A percentile compares a stretch with the other conserved stretches of the same genome.
Evolutionary conservation across 1,140 invertebrate genomes (phyloP).

Genomic region (Caenorhabditis tropicalis): DNA sequence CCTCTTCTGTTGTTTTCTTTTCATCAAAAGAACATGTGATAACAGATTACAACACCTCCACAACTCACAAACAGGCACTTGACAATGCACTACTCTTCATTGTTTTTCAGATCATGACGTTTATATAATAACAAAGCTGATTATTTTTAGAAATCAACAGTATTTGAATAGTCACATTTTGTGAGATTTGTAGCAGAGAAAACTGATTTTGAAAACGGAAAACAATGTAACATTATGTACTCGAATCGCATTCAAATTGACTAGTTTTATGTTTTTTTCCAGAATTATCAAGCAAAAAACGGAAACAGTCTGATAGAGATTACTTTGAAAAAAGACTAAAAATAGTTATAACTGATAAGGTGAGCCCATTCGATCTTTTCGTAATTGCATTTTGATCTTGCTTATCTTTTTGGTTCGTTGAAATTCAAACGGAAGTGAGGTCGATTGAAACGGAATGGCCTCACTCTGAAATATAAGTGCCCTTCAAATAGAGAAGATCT

Average conservation of each 20-base stretch:
- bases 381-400: too few species aligned
- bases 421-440: too few species aligned
- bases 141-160: background rate
- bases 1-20: too few species aligned
- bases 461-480: too few species aligned
- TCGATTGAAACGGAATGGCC: too few species aligned
- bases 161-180: too few species aligned
- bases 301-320: background rate
- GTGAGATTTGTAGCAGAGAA: too few species aligned
- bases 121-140: background rate
- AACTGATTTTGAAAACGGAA: background rate
- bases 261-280: background rate
- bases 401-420: too few species aligned
- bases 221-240: background rate
- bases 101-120: constrained; percentile 5
- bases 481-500: too few species aligned
- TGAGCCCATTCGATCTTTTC: too few species aligned
- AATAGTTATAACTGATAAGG: too few species aligned
- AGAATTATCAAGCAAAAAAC: background rate
- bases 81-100: constrained; percentile 10
- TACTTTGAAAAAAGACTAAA: too few species aligned
- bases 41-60: background rate
- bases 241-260: background rate
- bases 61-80: background rate
- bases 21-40: background rate